Evolutionary conservation across 2,888 invertebrate genomes (phyloP).

Genomic region (Lymantria monacha): DNA sequence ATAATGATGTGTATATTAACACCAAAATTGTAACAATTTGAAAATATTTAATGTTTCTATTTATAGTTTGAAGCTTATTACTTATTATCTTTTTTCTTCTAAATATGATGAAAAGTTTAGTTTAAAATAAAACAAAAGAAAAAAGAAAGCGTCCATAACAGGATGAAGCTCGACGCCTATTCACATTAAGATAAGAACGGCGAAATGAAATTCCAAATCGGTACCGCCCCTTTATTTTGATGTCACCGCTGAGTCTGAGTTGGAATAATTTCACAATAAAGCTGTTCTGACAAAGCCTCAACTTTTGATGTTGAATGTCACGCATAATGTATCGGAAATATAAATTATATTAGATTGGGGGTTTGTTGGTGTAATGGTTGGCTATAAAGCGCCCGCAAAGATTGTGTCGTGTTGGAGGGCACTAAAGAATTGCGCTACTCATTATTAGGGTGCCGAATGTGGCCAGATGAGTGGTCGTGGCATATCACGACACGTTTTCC

Average conservation of each 20-base stretch:
- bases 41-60: too few relatives aligned
- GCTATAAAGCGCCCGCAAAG: conserved; percentile 32
- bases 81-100: too few relatives aligned
- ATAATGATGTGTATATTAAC: too few relatives aligned
- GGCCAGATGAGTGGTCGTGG: conserved; percentile 48
- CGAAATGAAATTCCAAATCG: conserved; percentile 59
- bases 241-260: conserved; percentile 45
- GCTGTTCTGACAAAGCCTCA: conserved; percentile 49
- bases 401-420: conserved; percentile 58
- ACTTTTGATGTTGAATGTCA: conserved; percentile 50
- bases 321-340: conserved; percentile 66
- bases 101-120: conserved; percentile 18
- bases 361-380: conserved; percentile 49
- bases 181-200: conserved; percentile 55
- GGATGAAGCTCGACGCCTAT: conserved; percentile 37
- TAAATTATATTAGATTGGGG: conserved; percentile 67
- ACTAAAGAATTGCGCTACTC: conserved; percentile 66
- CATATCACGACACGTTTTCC: conserved; percentile 49
- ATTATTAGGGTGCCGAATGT: conserved; percentile 60
- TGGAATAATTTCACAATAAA: conserved; percentile 54
- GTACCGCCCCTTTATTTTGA: conserved; percentile 48
- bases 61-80: too few relatives aligned
- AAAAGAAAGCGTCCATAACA: conserved; percentile 34
- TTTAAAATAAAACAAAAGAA: conserved; percentile 40
- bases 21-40: too few relatives aligned